These are phyloP conservation scores for Ceuthmochares aereus DNA, from an alignment of 2,113 vertebrate genomes.

Conservation along the genomic window DNA sequence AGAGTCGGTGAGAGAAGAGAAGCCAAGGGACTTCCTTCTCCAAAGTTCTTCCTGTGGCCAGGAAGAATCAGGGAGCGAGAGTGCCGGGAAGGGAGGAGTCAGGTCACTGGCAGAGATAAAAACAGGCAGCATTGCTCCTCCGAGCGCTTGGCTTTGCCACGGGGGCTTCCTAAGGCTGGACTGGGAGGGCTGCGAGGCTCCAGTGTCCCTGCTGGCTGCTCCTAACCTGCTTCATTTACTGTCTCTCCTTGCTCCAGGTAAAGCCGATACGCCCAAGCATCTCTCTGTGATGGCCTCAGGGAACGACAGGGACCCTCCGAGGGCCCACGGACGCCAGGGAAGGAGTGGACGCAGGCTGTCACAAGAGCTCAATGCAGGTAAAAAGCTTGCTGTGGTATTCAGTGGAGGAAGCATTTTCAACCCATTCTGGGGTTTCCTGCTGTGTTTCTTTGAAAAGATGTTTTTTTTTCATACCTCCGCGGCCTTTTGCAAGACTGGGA, in stretches of 20 bases:
- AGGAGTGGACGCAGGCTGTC: background rate
- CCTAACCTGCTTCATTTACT: background rate
- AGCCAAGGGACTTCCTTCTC: background rate
- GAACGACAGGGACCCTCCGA: background rate
- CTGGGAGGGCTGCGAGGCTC: background rate
- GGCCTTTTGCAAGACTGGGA: background rate
- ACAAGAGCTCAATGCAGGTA: constrained; percentile 38
- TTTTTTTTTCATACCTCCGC: background rate
- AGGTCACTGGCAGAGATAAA: background rate
- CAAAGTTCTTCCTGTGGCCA: too few relatives aligned
- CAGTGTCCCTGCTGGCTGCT: background rate
- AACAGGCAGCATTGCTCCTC: background rate
- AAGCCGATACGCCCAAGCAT: background rate
- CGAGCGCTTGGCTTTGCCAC: fast-evolving
- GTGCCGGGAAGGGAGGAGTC: background rate
- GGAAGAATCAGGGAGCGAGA: background rate
- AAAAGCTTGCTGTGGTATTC: background rate
- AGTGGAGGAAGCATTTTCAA: background rate
- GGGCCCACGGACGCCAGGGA: background rate
- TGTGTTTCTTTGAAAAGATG: background rate
- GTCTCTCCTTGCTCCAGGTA: background rate
- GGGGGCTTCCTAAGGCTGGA: background rate
- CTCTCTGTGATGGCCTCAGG: constrained; percentile 55
- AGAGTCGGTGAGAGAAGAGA: background rate
- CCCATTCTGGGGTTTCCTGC: too few relatives aligned